A percentile compares a stretch with the other conserved stretches of the same genome.
These are phyloP conservation scores for Periphyllus acericola DNA, from an alignment of 2,888 invertebrate species.

Conservation along the genomic window DNA sequence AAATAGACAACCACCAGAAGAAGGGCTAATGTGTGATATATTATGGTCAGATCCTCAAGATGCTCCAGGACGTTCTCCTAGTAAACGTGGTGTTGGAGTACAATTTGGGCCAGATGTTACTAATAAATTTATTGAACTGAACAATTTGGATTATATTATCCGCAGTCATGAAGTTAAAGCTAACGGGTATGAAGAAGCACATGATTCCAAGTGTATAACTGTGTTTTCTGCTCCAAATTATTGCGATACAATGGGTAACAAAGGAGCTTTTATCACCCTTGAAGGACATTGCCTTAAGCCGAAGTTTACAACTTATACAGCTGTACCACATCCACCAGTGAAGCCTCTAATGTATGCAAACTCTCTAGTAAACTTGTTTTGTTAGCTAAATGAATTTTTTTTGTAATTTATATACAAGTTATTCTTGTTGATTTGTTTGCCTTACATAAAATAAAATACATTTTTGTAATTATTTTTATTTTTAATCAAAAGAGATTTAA, in stretches of 20 bases:
- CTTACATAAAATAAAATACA: slow-evolving; percentile 57
- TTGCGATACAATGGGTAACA: slow-evolving; percentile 99
- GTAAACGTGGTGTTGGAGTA: slow-evolving; percentile 96
- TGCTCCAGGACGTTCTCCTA: slow-evolving; percentile 86
- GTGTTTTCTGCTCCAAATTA: slow-evolving; percentile 99
- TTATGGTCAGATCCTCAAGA: slow-evolving; percentile 99
- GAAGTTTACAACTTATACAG: slow-evolving; percentile 86
- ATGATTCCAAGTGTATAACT: slow-evolving; percentile 95
- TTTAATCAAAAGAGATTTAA: slow-evolving; percentile 62
- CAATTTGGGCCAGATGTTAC: slow-evolving; percentile 99
- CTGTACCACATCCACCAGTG: slow-evolving; percentile 97
- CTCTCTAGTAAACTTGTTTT: slow-evolving; percentile 81
- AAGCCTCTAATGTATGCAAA: slow-evolving; percentile 98
- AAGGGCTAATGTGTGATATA: slow-evolving; percentile 97
- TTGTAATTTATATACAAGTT: slow-evolving; percentile 60
- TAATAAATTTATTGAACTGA: slow-evolving; percentile 81
- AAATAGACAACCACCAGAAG: slow-evolving; percentile 96
- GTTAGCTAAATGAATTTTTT: slow-evolving; percentile 67
- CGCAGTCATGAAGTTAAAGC: slow-evolving; percentile 98
- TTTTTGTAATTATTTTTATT: slow-evolving; percentile 63
- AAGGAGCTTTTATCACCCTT: slow-evolving; percentile 96
- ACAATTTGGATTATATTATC: slow-evolving; percentile 92
- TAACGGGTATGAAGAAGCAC: slow-evolving; percentile 94
- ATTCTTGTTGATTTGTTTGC: slow-evolving; percentile 60
- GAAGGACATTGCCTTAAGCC: slow-evolving; percentile 92